Evolutionary conservation across 2,797 vertebrate species (phyloP).

Genomic region (Gouania willdenowi): DNA sequence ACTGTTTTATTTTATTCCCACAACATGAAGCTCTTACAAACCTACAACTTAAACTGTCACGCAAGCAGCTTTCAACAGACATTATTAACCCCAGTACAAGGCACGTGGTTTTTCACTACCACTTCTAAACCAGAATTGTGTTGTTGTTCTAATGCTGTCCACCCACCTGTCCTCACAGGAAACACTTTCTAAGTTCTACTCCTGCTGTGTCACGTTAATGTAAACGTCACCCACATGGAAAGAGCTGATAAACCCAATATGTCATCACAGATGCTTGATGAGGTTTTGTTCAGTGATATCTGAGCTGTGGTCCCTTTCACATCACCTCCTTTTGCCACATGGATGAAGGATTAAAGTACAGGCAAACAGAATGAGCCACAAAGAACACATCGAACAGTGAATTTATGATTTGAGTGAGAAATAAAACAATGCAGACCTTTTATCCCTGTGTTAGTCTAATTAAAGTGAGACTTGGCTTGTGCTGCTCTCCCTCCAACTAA

Average conservation of each 20-base stretch:
- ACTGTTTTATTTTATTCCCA: neutral
- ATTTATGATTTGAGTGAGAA: constrained; percentile 62
- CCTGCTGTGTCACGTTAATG: constrained; percentile 4
- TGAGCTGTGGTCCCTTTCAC: constrained; percentile 56
- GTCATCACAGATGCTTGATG: constrained; percentile 19
- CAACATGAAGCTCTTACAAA: neutral
- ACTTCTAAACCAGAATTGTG: constrained; percentile 17
- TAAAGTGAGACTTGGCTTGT: constrained; percentile 66
- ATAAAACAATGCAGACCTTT: constrained; percentile 77
- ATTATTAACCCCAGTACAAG: constrained; percentile 10
- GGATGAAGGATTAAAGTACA: constrained; percentile 75
- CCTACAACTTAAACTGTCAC: neutral
- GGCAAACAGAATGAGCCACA: constrained; percentile 59
- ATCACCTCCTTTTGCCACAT: constrained; percentile 52
- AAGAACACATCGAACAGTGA: constrained; percentile 70
- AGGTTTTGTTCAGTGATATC: constrained; percentile 31
- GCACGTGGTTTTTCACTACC: constrained; percentile 9
- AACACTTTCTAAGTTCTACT: neutral
- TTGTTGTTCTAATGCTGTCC: constrained; percentile 8
- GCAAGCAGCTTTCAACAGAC: constrained; percentile 9
- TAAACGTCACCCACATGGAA: constrained; percentile 12
- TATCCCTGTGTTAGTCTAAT: constrained; percentile 67
- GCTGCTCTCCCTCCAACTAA: constrained; percentile 44
- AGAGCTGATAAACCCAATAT: constrained; percentile 16
- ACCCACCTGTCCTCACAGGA: constrained; percentile 10